Conservation (phyloP, 2,888 invertebrate genomes). For the Eupithecia tripunctaria region DNA sequence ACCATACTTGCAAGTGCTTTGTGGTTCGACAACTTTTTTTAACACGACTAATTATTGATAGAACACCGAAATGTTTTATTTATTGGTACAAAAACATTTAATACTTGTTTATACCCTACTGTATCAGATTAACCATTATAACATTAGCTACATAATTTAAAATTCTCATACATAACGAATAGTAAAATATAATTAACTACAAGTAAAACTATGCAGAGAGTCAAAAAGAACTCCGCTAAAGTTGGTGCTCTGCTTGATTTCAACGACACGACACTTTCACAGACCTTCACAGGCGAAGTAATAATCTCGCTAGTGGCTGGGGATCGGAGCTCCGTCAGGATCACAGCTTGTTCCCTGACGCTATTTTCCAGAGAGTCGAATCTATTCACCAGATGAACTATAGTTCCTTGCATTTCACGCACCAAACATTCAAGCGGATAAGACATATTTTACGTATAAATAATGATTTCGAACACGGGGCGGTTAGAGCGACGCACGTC, state of each 20-base stretch:
- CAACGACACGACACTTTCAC: not conserved
- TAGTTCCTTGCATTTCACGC: conserved; percentile 3
- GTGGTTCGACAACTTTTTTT: not conserved
- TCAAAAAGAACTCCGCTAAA: not conserved
- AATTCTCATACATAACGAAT: not conserved
- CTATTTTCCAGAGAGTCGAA: not conserved
- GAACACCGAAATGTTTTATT: not conserved
- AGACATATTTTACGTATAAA: not conserved
- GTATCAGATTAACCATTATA: not conserved
- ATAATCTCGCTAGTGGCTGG: not conserved
- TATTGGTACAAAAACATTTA: not conserved
- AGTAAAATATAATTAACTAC: conserved; percentile 1
- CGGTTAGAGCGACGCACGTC: not conserved
- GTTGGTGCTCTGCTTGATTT: not conserved
- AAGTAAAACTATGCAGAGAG: not conserved
- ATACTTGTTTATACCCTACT: not conserved
- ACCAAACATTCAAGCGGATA: not conserved
- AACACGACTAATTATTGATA: not conserved
- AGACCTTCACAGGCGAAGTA: not conserved
- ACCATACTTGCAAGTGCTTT: no score
- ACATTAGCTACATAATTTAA: not conserved
- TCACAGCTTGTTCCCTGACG: not conserved
- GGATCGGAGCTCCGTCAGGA: not conserved
- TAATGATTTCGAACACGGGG: not conserved
- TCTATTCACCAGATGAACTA: not conserved